Evolutionary conservation across 2,113 vertebrate species (phyloP).

Genomic region (Gobiocypris rarus): DNA sequence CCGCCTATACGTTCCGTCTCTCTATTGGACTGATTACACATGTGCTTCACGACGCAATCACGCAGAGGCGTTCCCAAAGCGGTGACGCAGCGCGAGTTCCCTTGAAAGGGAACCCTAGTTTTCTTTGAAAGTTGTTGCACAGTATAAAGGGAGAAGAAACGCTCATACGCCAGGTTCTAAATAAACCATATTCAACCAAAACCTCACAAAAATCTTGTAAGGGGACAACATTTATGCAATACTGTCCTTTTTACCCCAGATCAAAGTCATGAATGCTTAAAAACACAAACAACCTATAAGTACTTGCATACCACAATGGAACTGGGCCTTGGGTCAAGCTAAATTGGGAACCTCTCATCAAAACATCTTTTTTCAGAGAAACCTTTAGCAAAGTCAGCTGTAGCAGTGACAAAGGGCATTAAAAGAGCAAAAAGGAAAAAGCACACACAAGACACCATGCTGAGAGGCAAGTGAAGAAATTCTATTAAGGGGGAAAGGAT

Average conservation of each 20-base stretch:
- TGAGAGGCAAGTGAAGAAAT: conserved; percentile 54
- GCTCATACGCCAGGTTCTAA: background rate
- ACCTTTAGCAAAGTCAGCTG: conserved; percentile 55
- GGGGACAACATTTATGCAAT: conserved; percentile 9
- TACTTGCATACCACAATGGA: conserved; percentile 59
- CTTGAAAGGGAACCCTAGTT: no score
- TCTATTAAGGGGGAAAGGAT: conserved; percentile 43
- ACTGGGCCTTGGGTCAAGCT: conserved; percentile 57
- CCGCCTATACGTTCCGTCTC: no score
- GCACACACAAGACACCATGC: conserved; percentile 17
- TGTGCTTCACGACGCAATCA: no score
- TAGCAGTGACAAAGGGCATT: conserved; percentile 47
- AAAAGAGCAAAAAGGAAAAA: conserved; percentile 42
- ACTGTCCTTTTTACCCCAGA: conserved; percentile 54
- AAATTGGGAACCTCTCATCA: conserved; percentile 51
- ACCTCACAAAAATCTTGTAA: background rate
- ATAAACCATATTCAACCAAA: background rate
- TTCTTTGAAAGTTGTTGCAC: background rate
- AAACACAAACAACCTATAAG: conserved; percentile 43
- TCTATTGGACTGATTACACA: no score
- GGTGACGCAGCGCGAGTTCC: no score
- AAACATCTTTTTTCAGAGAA: conserved; percentile 40
- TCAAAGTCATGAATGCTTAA: conserved; percentile 28
- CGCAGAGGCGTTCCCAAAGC: no score
- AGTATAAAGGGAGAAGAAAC: background rate